phyloP scores from a whole-genome alignment of 2,888 invertebrate genomes.

The Lasioglossum vierecki region DNA sequence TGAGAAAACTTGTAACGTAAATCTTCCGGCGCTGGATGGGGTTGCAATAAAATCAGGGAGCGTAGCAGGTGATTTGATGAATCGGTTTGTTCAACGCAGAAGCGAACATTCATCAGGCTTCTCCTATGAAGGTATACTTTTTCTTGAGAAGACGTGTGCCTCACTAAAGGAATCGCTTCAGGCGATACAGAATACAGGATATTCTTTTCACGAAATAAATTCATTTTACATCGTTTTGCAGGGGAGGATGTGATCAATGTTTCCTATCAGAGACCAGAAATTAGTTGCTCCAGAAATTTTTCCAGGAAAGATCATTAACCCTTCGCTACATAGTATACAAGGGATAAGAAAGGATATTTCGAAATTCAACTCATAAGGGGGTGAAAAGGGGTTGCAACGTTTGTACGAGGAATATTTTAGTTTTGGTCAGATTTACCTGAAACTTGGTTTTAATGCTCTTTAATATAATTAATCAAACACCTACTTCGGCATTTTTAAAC shows the following conservation, averaged over 20 bases:
- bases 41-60: conserved; percentile 5
- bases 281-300: no score
- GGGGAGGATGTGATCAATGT: neutral
- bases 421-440: no score
- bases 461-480: no score
- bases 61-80: conserved; percentile 24
- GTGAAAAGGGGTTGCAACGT: no score
- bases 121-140: neutral
- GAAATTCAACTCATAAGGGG: no score
- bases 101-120: conserved; percentile 12
- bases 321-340: no score
- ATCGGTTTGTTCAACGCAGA: conserved; percentile 26
- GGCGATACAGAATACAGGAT: conserved; percentile 5
- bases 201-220: neutral
- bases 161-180: neutral
- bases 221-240: neutral
- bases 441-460: no score
- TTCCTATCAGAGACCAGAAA: neutral
- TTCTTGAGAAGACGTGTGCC: neutral
- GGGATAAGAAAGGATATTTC: no score
- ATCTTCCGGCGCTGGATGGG: neutral
- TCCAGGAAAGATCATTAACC: no score
- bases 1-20: conserved; percentile 13
- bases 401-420: no score
- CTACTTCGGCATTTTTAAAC: no score